Conservation (phyloP, 2,888 invertebrate genomes). For the Alloscopus bannaensis region DNA sequence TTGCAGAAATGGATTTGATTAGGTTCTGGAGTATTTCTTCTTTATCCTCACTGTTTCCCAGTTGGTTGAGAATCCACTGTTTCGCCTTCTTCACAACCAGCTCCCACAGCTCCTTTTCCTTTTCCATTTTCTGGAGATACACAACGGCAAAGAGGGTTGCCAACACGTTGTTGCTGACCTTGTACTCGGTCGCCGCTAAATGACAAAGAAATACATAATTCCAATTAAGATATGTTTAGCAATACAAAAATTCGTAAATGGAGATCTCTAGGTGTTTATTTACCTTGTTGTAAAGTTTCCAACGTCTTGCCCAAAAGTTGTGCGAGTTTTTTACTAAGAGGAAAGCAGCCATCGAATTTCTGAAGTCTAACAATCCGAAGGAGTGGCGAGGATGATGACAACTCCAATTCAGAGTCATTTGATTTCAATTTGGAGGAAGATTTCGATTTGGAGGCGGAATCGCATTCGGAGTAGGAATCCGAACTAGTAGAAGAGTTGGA, state of each 20-base stretch:
- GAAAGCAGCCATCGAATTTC: slow-evolving; percentile 63
- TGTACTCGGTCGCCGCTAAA: slow-evolving; percentile 49
- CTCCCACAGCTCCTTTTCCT: slow-evolving; percentile 69
- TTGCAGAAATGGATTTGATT: no score
- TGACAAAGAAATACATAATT: not conserved
- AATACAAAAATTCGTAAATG: not conserved
- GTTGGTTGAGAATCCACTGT: slow-evolving; percentile 66
- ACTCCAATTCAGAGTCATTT: not conserved
- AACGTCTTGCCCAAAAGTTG: slow-evolving; percentile 34
- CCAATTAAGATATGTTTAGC: not conserved
- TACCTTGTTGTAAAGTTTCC: slow-evolving; percentile 50
- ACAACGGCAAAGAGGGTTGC: slow-evolving; percentile 69
- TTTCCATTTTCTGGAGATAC: slow-evolving; percentile 57
- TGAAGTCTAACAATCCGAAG: slow-evolving; percentile 53
- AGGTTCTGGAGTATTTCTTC: slow-evolving; percentile 62
- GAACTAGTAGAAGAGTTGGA: not conserved
- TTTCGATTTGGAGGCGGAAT: not conserved
- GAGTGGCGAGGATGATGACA: not conserved
- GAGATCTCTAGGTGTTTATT: no score
- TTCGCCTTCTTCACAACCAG: slow-evolving; percentile 67
- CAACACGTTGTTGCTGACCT: slow-evolving; percentile 59
- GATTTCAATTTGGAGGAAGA: no score
- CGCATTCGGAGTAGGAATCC: not conserved
- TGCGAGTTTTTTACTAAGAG: slow-evolving; percentile 36
- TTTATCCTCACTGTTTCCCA: no score